Conservation (phyloP, 2,113 vertebrate genomes). For the Boulengeromyrus knoepffleri region DNA sequence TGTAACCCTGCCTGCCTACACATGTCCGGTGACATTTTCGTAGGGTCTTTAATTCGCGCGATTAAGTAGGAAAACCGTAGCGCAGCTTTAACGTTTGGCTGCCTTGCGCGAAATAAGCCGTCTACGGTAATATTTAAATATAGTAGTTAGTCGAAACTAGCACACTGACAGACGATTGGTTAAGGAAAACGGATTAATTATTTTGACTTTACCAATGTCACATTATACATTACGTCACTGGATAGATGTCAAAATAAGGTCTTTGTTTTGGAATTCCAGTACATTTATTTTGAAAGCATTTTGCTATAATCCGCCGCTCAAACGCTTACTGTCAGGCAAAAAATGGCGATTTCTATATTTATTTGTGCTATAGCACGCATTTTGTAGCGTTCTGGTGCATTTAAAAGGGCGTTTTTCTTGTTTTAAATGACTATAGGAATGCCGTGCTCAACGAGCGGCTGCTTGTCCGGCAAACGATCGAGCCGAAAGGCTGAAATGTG, state of each 20-base stretch:
- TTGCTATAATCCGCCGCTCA: background rate
- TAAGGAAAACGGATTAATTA: background rate
- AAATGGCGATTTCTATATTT: background rate
- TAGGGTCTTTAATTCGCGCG: background rate
- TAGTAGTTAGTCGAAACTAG: background rate
- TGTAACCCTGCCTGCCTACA: background rate
- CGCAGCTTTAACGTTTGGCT: background rate
- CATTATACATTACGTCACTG: slow-evolving; percentile 6
- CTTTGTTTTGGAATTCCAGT: background rate
- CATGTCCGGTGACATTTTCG: background rate
- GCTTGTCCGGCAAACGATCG: background rate
- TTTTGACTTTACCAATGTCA: background rate
- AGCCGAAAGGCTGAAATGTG: background rate
- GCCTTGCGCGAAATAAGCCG: background rate
- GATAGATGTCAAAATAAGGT: background rate
- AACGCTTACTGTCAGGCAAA: background rate
- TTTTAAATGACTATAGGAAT: background rate
- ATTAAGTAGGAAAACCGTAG: background rate
- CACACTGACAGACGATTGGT: background rate
- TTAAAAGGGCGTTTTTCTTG: background rate
- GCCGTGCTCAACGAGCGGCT: background rate
- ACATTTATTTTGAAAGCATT: background rate
- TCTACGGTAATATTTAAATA: background rate
- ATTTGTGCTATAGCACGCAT: background rate
- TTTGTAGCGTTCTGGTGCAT: background rate